These are phyloP conservation scores for Rhodeus uyekii DNA, from an alignment of 2,797 vertebrate species.

Conservation along the genomic window DNA sequence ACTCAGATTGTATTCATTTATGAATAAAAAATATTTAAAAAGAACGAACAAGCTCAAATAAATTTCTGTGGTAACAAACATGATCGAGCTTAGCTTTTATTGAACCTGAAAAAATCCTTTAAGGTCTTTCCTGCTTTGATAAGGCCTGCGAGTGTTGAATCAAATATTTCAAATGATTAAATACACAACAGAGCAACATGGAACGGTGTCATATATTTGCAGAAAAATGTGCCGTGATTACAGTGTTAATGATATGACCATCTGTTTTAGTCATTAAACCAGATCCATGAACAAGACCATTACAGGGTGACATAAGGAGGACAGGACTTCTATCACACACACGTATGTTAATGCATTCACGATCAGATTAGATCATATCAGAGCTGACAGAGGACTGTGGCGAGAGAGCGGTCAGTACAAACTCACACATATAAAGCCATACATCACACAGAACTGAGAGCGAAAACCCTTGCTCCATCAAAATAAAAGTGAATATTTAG, in stretches of 20 bases:
- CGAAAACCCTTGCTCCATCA: neutral
- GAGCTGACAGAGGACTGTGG: neutral
- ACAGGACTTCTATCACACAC: neutral
- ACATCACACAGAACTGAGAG: neutral
- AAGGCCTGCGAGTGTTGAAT: no score
- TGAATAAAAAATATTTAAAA: no score
- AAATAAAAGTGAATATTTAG: neutral
- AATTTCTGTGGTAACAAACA: no score
- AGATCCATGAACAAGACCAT: neutral
- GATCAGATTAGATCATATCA: constrained; percentile 2
- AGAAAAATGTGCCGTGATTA: no score
- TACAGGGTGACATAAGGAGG: neutral
- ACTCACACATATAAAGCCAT: neutral
- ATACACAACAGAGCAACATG: no score
- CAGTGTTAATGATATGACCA: neutral
- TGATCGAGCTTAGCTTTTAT: no score
- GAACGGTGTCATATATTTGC: no score
- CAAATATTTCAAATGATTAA: no score
- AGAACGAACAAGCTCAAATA: no score
- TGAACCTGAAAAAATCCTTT: no score
- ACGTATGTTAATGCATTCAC: neutral
- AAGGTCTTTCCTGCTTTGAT: no score
- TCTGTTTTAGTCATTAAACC: constrained; percentile 1
- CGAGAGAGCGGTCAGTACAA: neutral
- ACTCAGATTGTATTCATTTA: no score